Conservation (phyloP, 2,797 vertebrate species). For the Gymnothorax reevesii region DNA sequence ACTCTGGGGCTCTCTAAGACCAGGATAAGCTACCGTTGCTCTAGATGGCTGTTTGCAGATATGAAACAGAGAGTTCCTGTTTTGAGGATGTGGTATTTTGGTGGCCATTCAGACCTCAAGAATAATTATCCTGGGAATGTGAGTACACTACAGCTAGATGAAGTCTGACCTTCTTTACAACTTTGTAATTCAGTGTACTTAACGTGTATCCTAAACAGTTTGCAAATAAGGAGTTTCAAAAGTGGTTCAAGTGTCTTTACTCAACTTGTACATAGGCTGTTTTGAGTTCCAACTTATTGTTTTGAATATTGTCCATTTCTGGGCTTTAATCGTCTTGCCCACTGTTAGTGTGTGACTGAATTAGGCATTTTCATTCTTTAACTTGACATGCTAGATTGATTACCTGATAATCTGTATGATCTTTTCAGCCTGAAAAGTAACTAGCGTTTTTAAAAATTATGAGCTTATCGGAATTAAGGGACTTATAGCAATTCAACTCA, state of each 20-base stretch:
- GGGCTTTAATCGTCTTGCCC: neutral
- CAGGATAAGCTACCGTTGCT: too few species aligned
- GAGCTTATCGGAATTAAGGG: neutral
- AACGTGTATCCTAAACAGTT: too few species aligned
- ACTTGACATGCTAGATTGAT: constrained; percentile 9
- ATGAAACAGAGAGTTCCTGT: too few species aligned
- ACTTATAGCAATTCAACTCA: constrained; percentile 12
- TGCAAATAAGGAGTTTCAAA: too few species aligned
- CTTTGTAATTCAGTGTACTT: too few species aligned
- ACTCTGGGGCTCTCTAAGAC: too few species aligned
- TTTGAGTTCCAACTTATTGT: neutral
- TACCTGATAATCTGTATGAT: constrained; percentile 1
- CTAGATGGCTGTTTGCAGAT: too few species aligned
- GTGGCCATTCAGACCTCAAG: too few species aligned
- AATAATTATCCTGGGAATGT: too few species aligned
- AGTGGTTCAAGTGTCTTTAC: neutral
- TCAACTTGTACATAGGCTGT: neutral
- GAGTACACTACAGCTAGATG: too few species aligned
- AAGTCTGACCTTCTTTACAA: too few species aligned
- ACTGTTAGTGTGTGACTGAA: neutral
- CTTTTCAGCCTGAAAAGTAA: constrained; percentile 12
- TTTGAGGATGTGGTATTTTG: too few species aligned
- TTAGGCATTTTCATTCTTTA: neutral
- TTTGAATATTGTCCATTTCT: neutral
- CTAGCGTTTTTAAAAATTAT: neutral